Evolutionary conservation across 2,888 invertebrate genomes (phyloP).

Genomic region (Isoperla grammatica): DNA sequence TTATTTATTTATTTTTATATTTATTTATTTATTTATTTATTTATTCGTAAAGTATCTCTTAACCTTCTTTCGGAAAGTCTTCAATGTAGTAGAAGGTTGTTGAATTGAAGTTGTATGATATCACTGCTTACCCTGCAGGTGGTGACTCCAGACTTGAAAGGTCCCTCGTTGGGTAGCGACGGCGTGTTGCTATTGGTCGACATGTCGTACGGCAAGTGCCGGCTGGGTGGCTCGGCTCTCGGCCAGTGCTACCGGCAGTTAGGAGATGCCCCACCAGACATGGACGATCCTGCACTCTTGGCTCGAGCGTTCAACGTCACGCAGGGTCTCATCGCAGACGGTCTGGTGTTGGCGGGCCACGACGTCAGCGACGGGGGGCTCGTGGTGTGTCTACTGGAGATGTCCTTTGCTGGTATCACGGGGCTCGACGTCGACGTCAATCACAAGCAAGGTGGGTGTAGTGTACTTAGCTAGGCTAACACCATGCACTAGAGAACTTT

Average conservation of each 20-base stretch:
- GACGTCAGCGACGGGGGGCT: constrained; percentile 97
- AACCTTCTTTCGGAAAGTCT: too few species aligned
- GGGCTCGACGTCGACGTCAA: constrained; percentile 64
- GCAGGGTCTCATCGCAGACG: constrained; percentile 72
- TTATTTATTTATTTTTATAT: too few species aligned
- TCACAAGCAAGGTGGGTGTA: constrained; percentile 37
- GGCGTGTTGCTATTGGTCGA: constrained; percentile 74
- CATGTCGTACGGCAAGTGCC: constrained; percentile 63
- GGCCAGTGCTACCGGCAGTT: constrained; percentile 87
- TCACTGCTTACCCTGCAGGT: too few species aligned
- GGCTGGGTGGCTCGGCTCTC: constrained; percentile 87
- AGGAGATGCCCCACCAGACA: constrained; percentile 73
- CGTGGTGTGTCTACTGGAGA: constrained; percentile 83
- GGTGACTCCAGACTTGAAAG: constrained; percentile 88
- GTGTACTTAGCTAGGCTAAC: too few species aligned
- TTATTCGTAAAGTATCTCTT: too few species aligned
- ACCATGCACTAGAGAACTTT: too few species aligned
- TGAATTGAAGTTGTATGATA: too few species aligned
- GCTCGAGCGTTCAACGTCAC: constrained; percentile 74
- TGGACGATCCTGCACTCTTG: constrained; percentile 63
- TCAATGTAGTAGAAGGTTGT: too few species aligned
- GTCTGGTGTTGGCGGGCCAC: constrained; percentile 75
- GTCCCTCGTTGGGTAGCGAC: constrained; percentile 50
- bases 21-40: too few species aligned
- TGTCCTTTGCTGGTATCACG: constrained; percentile 90